phyloP scores from a whole-genome alignment of 1,140 invertebrate genomes.

The Yoshiicerus persimilis region DNA sequence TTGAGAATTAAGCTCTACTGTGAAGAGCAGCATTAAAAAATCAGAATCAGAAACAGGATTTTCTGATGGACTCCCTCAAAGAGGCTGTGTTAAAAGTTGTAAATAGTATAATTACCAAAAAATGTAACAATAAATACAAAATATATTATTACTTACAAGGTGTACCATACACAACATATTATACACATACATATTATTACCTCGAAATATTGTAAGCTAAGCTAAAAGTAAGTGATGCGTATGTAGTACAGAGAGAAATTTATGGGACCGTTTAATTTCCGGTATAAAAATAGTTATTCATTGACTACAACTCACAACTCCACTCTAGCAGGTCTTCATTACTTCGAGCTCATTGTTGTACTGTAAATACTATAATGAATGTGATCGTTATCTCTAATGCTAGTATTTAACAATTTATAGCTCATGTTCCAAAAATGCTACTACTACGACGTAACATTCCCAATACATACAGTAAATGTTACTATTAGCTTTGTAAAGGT shows the following conservation, averaged over 20 bases:
- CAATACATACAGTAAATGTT: too few relatives aligned
- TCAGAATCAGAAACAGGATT: neutral
- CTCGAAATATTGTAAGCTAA: neutral
- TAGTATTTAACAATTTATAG: neutral
- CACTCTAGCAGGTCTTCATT: neutral
- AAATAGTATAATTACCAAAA: neutral
- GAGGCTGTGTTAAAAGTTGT: slow-evolving; percentile 21
- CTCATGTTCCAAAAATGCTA: neutral
- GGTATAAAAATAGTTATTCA: neutral
- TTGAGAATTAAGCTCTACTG: neutral
- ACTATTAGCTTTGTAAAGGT: too few relatives aligned
- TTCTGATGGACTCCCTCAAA: slow-evolving; percentile 21
- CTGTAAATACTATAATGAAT: neutral
- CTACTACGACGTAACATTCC: neutral
- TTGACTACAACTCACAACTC: neutral
- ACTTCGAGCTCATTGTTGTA: neutral
- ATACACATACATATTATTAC: neutral
- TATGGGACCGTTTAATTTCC: neutral
- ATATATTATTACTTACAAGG: neutral
- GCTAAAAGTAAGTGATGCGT: neutral
- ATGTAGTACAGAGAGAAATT: neutral
- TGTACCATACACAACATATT: neutral
- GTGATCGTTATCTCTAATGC: neutral
- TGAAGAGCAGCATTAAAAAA: neutral
- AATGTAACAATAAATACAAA: neutral